A percentile compares a stretch with the other conserved stretches of the same genome.
Evolutionary conservation across 2,113 vertebrate species (phyloP).

Genomic region (Epinephelus lanceolatus): DNA sequence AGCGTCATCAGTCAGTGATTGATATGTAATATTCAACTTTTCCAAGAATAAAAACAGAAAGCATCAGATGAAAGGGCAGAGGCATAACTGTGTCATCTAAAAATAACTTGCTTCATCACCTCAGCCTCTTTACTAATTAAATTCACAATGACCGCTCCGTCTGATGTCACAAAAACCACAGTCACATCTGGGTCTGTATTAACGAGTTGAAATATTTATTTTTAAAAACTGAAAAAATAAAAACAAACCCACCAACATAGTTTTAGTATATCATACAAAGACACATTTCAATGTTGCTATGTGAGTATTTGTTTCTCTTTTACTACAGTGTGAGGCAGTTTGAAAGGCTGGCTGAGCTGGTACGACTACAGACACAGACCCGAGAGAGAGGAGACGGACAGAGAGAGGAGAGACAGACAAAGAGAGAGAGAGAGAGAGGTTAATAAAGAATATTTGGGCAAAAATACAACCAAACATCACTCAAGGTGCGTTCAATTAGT

Average conservation of each 20-base stretch:
- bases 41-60: constrained; percentile 21
- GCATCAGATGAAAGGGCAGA: not conserved
- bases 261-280: constrained; percentile 86
- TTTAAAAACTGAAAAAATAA: constrained; percentile 83
- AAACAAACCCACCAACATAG: constrained; percentile 82
- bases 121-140: not conserved
- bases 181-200: constrained; percentile 44
- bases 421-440: constrained; percentile 36
- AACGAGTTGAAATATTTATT: constrained; percentile 86
- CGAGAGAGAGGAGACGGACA: constrained; percentile 24
- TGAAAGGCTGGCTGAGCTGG: constrained; percentile 86
- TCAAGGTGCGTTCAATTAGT: constrained; percentile 60
- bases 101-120: not conserved
- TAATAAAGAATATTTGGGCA: constrained; percentile 60
- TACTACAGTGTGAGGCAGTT: constrained; percentile 87
- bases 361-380: constrained; percentile 76
- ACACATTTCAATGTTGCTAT: constrained; percentile 82
- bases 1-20: constrained; percentile 5
- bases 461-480: constrained; percentile 53
- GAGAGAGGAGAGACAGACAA: constrained; percentile 23
- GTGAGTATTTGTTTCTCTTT: constrained; percentile 78
- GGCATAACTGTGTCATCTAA: not conserved
- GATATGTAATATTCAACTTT: not conserved
- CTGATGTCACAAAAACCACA: constrained; percentile 12
- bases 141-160: not conserved